These are phyloP conservation scores for Notamacropus eugenii DNA, from an alignment of 2,797 vertebrate genomes.

Conservation along the genomic window DNA sequence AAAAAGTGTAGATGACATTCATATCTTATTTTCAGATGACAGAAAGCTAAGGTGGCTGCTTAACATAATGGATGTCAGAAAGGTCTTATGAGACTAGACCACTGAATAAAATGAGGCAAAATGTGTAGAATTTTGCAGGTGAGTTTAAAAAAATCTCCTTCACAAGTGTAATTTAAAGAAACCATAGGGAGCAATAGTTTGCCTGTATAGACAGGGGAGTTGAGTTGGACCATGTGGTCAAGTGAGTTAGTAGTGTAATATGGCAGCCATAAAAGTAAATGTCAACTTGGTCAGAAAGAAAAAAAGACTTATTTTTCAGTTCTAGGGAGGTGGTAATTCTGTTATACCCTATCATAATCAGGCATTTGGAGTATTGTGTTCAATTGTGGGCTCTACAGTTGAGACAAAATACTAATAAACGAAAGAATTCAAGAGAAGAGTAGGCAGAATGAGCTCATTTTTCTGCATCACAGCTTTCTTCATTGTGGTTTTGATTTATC, in stretches of 20 bases:
- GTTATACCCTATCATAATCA: neutral
- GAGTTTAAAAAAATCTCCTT: neutral
- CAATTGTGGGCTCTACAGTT: neutral
- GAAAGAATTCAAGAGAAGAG: neutral
- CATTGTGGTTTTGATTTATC: neutral
- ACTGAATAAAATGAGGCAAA: neutral
- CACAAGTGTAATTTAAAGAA: neutral
- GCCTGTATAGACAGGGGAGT: neutral
- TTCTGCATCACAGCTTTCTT: neutral
- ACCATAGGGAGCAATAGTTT: neutral
- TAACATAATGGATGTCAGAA: neutral
- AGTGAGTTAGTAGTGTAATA: neutral
- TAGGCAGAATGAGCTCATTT: neutral
- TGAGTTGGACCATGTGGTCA: neutral
- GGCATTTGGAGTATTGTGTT: neutral
- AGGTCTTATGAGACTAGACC: neutral
- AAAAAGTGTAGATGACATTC: neutral
- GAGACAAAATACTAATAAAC: neutral
- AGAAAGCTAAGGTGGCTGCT: neutral
- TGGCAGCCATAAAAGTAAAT: neutral
- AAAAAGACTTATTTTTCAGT: neutral
- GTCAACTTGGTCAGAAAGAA: neutral
- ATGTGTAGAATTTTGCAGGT: neutral
- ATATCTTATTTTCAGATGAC: neutral
- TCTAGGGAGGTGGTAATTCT: neutral